Conservation (phyloP, 2,888 invertebrate genomes). For the Stenodema calcarata region DNA sequence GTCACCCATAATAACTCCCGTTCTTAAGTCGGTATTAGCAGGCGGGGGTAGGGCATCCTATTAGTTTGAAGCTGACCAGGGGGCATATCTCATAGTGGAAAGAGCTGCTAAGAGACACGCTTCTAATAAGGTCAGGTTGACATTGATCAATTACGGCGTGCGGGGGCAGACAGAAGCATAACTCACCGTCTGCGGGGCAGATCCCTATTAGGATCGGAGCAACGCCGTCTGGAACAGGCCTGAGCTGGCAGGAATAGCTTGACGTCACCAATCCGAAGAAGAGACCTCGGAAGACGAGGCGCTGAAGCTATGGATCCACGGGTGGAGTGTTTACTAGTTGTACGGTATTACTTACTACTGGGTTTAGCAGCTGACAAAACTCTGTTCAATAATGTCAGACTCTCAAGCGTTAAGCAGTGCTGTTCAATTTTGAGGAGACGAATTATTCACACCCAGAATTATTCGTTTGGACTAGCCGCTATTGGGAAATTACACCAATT, state of each 20-base stretch:
- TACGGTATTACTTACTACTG: too few relatives aligned
- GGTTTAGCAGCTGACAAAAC: too few relatives aligned
- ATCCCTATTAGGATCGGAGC: constrained; percentile 3
- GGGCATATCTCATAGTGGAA: constrained; percentile 29
- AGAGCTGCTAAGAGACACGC: constrained; percentile 33
- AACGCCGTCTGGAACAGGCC: neutral
- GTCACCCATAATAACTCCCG: neutral
- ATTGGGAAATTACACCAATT: too few relatives aligned
- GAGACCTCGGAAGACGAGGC: too few relatives aligned
- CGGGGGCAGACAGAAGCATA: constrained; percentile 38
- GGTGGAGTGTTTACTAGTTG: too few relatives aligned
- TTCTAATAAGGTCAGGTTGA: constrained; percentile 42
- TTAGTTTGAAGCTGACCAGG: constrained; percentile 24
- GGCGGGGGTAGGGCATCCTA: neutral
- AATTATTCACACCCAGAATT: too few relatives aligned
- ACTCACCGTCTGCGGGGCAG: constrained; percentile 15
- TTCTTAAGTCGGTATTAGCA: neutral
- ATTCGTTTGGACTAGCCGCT: too few relatives aligned
- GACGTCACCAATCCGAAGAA: neutral
- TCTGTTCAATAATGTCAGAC: too few relatives aligned
- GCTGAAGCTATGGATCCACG: too few relatives aligned
- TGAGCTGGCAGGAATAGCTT: neutral
- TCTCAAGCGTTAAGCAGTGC: too few relatives aligned
- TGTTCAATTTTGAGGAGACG: too few relatives aligned
- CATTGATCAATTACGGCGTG: constrained; percentile 34